Evolutionary conservation across 2,113 vertebrate species (phyloP).

Genomic region (Stigmatopora nigra): DNA sequence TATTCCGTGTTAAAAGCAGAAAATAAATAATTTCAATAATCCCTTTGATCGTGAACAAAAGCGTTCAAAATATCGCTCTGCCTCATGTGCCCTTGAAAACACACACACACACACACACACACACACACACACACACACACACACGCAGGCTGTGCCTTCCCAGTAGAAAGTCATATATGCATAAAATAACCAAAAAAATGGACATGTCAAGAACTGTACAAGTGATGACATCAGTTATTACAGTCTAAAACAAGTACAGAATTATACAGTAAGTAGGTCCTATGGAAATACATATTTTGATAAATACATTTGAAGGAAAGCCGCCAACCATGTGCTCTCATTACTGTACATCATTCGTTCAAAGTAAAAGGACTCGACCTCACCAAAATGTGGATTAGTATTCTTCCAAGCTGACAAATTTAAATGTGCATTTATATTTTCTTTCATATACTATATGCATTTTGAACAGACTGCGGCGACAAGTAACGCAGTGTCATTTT

Average conservation of each 20-base stretch:
- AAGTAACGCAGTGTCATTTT: background rate
- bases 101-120: conserved; percentile 25
- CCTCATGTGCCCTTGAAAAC: conserved; percentile 34
- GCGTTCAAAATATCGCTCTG: conserved; percentile 54
- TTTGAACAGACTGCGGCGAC: background rate
- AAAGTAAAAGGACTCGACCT: conserved; percentile 47
- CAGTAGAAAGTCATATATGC: conserved; percentile 49
- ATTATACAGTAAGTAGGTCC: conserved; percentile 56
- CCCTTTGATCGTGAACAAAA: conserved; percentile 58
- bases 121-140: conserved; percentile 9
- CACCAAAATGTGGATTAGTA: conserved; percentile 1
- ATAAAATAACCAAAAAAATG: conserved; percentile 38
- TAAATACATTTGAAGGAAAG: conserved; percentile 48
- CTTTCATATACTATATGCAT: background rate
- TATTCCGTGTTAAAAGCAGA: conserved; percentile 57
- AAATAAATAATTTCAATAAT: conserved; percentile 58
- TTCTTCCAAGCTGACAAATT: background rate
- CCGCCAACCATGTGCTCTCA: background rate
- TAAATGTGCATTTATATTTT: background rate
- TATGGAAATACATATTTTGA: conserved; percentile 60
- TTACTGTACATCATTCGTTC: conserved; percentile 47
- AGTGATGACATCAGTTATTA: conserved; percentile 46
- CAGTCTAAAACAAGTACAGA: conserved; percentile 63
- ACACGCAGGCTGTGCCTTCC: conserved; percentile 41
- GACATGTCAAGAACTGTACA: conserved; percentile 45